Conservation (phyloP, 1,140 invertebrate genomes). For the Cydia strobilella region DNA sequence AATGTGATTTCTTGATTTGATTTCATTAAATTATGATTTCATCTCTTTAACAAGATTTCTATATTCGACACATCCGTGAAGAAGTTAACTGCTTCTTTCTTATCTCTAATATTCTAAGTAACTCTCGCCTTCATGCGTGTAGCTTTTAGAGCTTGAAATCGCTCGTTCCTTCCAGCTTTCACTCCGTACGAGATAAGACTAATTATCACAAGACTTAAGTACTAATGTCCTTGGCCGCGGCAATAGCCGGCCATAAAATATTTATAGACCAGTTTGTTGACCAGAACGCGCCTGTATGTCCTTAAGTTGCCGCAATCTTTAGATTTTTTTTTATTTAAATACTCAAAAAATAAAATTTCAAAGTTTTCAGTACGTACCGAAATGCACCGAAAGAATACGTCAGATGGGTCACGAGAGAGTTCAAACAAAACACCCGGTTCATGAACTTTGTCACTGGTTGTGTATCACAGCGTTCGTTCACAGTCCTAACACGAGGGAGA, state of each 20-base stretch:
- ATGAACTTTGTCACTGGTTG: slow-evolving; percentile 78
- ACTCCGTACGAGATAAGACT: slow-evolving; percentile 37
- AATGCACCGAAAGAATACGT: slow-evolving; percentile 21
- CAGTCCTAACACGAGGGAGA: slow-evolving; percentile 62
- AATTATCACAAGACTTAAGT: slow-evolving; percentile 46
- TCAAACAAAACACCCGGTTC: slow-evolving; percentile 77
- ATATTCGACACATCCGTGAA: neutral
- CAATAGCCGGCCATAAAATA: slow-evolving; percentile 57
- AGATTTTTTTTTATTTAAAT: slow-evolving; percentile 16
- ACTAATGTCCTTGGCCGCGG: slow-evolving; percentile 34
- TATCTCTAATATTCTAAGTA: slow-evolving; percentile 23
- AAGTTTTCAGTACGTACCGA: slow-evolving; percentile 21
- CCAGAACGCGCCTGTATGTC: slow-evolving; percentile 49
- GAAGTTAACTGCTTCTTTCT: slow-evolving; percentile 12
- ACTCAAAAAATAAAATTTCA: neutral
- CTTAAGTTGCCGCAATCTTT: slow-evolving; percentile 36
- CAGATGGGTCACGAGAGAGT: slow-evolving; percentile 59
- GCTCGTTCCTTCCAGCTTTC: slow-evolving; percentile 27
- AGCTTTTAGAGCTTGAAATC: slow-evolving; percentile 31
- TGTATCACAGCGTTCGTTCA: slow-evolving; percentile 69
- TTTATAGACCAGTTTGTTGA: slow-evolving; percentile 69
- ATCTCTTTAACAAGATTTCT: neutral
- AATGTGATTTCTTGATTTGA: neutral
- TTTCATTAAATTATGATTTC: slow-evolving; percentile 18
- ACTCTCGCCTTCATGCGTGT: slow-evolving; percentile 20